Percentiles rank a stretch among this genome's conserved stretches.
phyloP scores from a whole-genome alignment of 2,113 vertebrate species.

The Psephotus haematonotus region DNA sequence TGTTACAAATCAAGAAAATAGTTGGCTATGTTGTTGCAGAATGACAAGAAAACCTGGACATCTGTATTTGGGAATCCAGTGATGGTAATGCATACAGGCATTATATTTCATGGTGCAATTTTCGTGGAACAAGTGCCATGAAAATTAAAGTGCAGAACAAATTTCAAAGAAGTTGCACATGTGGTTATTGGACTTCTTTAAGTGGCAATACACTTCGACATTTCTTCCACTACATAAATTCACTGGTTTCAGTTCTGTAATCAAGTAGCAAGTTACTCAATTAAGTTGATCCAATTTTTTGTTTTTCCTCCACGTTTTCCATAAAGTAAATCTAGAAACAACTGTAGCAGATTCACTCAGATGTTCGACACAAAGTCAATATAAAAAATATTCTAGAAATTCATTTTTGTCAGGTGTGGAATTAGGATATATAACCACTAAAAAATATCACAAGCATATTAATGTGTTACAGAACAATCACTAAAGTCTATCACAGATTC shows the following conservation, averaged over 20 bases:
- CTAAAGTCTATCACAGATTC: neutral
- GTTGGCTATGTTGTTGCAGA: neutral
- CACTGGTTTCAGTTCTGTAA: neutral
- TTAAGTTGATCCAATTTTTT: neutral
- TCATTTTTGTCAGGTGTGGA: neutral
- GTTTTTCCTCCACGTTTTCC: neutral
- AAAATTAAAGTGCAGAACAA: neutral
- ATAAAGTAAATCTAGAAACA: neutral
- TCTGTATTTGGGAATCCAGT: neutral
- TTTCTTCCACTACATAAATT: neutral
- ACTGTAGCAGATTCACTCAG: neutral
- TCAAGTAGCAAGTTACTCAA: neutral
- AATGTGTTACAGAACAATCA: neutral
- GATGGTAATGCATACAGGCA: neutral
- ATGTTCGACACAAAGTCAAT: neutral
- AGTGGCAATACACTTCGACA: neutral
- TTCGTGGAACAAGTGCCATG: neutral
- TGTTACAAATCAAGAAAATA: neutral
- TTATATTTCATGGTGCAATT: neutral
- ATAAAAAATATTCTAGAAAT: neutral
- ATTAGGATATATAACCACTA: neutral
- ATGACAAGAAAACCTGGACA: neutral
- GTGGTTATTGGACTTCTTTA: neutral
- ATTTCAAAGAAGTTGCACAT: neutral
- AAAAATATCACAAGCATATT: neutral